Base-by-base conservation (phyloP, 2,888 invertebrate genomes). In the Amiota minor region DNA sequence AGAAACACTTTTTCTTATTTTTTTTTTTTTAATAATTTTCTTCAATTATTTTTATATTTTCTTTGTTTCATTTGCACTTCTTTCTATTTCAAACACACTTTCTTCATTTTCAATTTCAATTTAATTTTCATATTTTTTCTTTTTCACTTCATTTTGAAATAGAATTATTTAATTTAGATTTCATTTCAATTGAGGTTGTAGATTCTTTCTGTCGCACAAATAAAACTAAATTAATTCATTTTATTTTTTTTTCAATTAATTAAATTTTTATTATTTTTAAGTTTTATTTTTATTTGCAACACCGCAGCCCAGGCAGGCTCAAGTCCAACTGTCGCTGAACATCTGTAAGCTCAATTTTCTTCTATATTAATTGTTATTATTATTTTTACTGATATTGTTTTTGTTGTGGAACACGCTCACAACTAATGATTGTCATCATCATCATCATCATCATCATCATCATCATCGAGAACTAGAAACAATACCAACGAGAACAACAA, bases 371-470 rank as follows among this genome's bases (percentile, higher is more conserved):
- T 35, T 35, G 35, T 35, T 35, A 8, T 35, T 35, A 23, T 23
- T 23, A 23, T 23, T 23, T 3, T 35, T 35, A 35, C 35, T 35
- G 35, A 35, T 35, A 35, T 35, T 35, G 35, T 35, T 2, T 35
- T 35, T 35, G 35, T 35, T 35, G 35, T 35, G 20, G 50, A 71
- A 59, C 72, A 72, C 72, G 72, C 68, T 67, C 68, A 20, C 16
- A 50, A 35, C 68, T 47, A 72, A 68, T 72, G 72, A 72, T 72
- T 55, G 53, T 56, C 61, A 45, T 61, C 47, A 45, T 35, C 35
- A 35, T 35, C 35, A 35, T 35, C 35, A 35, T 23, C 3, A 3
- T 35, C 35, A 35, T 35, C 2, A 6, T 35, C 35, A 35, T 35
- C 35, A 35, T 35, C 35, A 35, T 35, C 4, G 35, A 35, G 35